These are phyloP conservation scores for Brachionichthys hirsutus DNA, from an alignment of 2,113 vertebrate species.

Conservation along the genomic window DNA sequence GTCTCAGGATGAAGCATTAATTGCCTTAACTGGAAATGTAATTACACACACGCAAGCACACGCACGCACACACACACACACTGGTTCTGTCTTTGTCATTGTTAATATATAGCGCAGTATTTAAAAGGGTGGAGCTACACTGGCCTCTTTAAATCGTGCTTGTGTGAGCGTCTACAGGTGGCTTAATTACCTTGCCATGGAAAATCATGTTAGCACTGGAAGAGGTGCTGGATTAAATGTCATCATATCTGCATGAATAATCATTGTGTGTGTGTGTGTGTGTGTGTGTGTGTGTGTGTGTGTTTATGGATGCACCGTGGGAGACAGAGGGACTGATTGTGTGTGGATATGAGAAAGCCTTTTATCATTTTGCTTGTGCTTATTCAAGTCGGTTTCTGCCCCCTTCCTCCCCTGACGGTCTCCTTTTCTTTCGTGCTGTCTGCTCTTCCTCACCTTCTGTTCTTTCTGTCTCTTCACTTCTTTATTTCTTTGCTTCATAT, in stretches of 20 bases:
- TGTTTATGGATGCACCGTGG: background rate
- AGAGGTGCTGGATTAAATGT: slow-evolving; percentile 61
- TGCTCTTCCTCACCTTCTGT: slow-evolving; percentile 10
- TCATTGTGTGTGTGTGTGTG: slow-evolving; percentile 14
- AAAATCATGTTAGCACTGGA: slow-evolving; percentile 58
- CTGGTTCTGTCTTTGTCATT: slow-evolving; percentile 43
- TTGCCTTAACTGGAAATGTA: slow-evolving; percentile 53
- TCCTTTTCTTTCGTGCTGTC: slow-evolving; percentile 3
- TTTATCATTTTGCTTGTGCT: slow-evolving; percentile 44
- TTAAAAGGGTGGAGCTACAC: slow-evolving; percentile 54
- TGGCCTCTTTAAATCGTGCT: slow-evolving; percentile 47
- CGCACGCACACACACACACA: slow-evolving; percentile 12
- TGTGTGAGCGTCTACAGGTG: slow-evolving; percentile 41
- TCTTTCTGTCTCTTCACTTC: background rate
- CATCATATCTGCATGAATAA: slow-evolving; percentile 38
- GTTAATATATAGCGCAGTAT: slow-evolving; percentile 59
- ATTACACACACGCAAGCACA: slow-evolving; percentile 16
- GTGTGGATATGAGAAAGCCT: slow-evolving; percentile 21
- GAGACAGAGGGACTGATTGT: background rate
- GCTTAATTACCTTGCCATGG: slow-evolving; percentile 64
- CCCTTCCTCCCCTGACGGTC: slow-evolving; percentile 3
- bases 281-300: slow-evolving; percentile 8
- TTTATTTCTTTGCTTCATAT: background rate
- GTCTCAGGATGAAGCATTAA: slow-evolving; percentile 30
- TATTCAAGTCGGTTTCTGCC: slow-evolving; percentile 42